Conservation (phyloP, 1,140 invertebrate genomes). For the Lucilia sericata region DNA sequence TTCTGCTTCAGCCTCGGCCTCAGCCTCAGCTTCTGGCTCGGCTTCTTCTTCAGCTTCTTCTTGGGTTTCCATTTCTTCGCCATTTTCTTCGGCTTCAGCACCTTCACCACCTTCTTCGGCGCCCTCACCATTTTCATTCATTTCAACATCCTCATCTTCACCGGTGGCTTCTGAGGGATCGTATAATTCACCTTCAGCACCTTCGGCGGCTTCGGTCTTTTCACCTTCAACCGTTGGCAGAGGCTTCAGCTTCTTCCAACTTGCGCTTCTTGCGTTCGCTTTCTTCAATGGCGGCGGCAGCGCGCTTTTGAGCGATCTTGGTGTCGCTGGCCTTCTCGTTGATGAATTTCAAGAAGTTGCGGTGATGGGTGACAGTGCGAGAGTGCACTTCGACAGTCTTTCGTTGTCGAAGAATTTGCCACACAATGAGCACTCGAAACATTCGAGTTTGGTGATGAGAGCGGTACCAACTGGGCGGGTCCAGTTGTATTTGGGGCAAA, state of each 20-base stretch:
- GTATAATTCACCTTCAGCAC: constrained; percentile 56
- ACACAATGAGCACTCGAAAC: constrained; percentile 73
- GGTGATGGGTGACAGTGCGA: constrained; percentile 72
- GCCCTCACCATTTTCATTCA: constrained; percentile 52
- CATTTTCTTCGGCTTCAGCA: constrained; percentile 42
- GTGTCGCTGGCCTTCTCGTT: constrained; percentile 68
- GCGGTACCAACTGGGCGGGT: constrained; percentile 70
- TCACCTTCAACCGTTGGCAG: constrained; percentile 44
- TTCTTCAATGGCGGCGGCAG: constrained; percentile 66
- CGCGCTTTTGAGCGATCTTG: constrained; percentile 67
- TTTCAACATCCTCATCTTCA: constrained; percentile 60
- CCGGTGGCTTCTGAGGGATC: constrained; percentile 64
- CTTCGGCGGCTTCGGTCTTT: constrained; percentile 51
- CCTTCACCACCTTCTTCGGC: constrained; percentile 52
- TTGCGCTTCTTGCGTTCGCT: constrained; percentile 66
- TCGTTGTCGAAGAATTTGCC: constrained; percentile 73
- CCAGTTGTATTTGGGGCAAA: constrained; percentile 67
- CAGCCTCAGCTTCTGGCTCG: constrained; percentile 47
- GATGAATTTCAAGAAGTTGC: constrained; percentile 70
- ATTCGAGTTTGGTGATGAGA: constrained; percentile 71
- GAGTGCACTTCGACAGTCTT: constrained; percentile 72
- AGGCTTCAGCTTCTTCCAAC: constrained; percentile 58
- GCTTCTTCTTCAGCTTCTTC: constrained; percentile 51
- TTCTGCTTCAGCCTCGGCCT: constrained; percentile 50
- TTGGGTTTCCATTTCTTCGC: constrained; percentile 51